Evolutionary conservation across 2,888 invertebrate genomes (phyloP), one percentile per base, ranked within the genome.

Genomic region (Strigamia maritima): DNA sequence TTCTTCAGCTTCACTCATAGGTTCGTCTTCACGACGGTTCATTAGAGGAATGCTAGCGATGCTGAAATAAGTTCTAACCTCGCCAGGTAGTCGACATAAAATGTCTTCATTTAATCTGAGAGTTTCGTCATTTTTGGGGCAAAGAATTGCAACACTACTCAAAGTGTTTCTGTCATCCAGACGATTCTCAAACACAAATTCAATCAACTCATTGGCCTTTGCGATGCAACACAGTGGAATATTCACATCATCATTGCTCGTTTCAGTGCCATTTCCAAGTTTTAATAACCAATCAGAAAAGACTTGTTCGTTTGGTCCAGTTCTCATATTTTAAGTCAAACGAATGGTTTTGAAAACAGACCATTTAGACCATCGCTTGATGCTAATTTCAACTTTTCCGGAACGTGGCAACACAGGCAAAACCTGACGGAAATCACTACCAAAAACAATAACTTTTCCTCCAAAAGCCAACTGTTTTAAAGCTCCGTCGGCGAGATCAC

Each of bases 401-500:
- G 4, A 12, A 60, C 22, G 10, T 3, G 24, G 24, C 10, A 78
- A 12, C 2, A 78, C 60, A 2, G 78, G 82, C 22, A 84, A 75
- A n/a, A 79, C 81, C 79, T 84, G 82, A 35, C 83, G 31, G 76
- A 83, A 82, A 75, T 84, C 82, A 16, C 83, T 82, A 26, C 81
- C 81, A n/a, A 84, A 78, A 10, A 84, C 10, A 2, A 83, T 75
- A 10, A 81, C 78, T 28, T 81, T 75, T n/a, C 83, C 82, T 12
- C 82, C 82, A 81, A 82, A 82, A 19, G 81, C 28, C 35, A 19
- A 49, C 75, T 49, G 7, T 28, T 80, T 3, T 83, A 2, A 38
- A 4, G 2, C 31, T 31, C 3, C n/a, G 31, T 31, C 31, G 31
- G 31, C 31, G 7, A 31, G 31, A 7, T 83, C 83, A 80, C 80